A percentile compares a stretch with the other conserved stretches of the same genome.
These are phyloP conservation scores for Phocides pigmalion DNA, from an alignment of 1,140 invertebrate species.

Conservation along the genomic window DNA sequence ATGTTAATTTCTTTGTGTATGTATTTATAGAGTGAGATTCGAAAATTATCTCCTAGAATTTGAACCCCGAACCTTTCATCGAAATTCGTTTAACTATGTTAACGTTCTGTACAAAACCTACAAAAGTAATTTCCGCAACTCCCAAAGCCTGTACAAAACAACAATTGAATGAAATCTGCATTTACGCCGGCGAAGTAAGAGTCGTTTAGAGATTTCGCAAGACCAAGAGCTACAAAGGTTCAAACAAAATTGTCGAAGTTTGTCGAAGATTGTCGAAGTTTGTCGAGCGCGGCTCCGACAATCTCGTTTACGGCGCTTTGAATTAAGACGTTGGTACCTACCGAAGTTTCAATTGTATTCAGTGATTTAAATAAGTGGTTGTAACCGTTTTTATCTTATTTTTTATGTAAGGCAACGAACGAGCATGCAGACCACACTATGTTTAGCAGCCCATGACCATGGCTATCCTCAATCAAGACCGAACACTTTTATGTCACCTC, in stretches of 20 bases:
- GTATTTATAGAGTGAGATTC: too few relatives aligned
- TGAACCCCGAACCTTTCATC: neutral
- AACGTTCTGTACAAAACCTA: neutral
- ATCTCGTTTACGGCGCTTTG: neutral
- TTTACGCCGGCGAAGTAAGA: slow-evolving; percentile 1
- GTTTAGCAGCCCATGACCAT: too few relatives aligned
- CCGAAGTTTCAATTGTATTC: neutral
- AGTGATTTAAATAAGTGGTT: too few relatives aligned
- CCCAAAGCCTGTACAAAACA: slow-evolving; percentile 5
- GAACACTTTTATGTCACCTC: too few relatives aligned
- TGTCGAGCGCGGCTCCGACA: neutral
- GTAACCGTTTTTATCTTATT: too few relatives aligned
- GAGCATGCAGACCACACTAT: too few relatives aligned
- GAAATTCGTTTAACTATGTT: neutral
- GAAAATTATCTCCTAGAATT: too few relatives aligned
- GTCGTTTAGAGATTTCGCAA: slow-evolving; percentile 2
- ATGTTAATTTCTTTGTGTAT: too few relatives aligned
- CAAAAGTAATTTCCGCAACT: neutral
- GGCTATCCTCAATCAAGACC: too few relatives aligned
- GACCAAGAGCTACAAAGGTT: slow-evolving; percentile 5
- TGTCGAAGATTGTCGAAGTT: neutral
- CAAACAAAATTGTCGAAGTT: slow-evolving; percentile 5
- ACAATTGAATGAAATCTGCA: slow-evolving; percentile 21
- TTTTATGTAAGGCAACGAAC: too few relatives aligned
- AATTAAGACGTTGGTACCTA: neutral